Base-by-base conservation (phyloP, 2,113 vertebrate genomes). In the Anoplopoma fimbria region DNA sequence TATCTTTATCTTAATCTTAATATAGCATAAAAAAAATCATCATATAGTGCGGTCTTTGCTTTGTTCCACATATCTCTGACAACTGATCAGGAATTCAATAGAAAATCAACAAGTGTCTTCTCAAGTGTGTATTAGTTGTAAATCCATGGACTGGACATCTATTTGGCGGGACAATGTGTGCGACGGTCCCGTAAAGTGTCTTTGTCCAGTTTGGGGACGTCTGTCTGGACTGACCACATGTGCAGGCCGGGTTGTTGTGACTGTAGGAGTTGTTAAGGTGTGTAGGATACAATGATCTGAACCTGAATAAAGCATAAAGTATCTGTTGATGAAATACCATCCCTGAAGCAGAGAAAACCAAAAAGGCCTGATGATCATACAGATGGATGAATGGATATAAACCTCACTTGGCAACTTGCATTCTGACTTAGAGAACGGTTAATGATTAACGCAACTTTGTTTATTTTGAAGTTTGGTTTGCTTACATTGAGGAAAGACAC, bases 201-300 rank as follows among this genome's bases (percentile, higher is more conserved):
- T 63, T 53, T 53, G 57, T 47, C 74, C 85, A 71, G 87, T 87
- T 82, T 51, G 40, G 42, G 58, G 68, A 77, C 75, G 83, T 88
- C 82, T 91, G 85, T 88, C 88, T 85, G 85, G 87, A 81, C 68
- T 82, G 81, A 87, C 82, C 88, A 83, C 88, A 68, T 88, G 85
- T 78, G 83, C 53, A 38, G 80, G 72, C 72, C 57, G 27, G 4
- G 19, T 42, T 67, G 58, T 69, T 84, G 51, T 64, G 74, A 55
- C 45, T 34, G 3, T 64, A 69, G 23, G 47, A 45, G 13, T 9
- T 47, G 13, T 19, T 55, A 7, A 64, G 34, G 9, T 9, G 53
- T 13, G 4, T 38, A 51, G 7, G 77, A 67, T 27, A 13, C 47
- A 38, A 77, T 7, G 4, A 14, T 25, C 53, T 2, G 4, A 53